Percentiles rank a stretch among this genome's conserved stretches.
Evolutionary conservation across 2,113 vertebrate species (phyloP).

Genomic region (Ariopsis seemanni): DNA sequence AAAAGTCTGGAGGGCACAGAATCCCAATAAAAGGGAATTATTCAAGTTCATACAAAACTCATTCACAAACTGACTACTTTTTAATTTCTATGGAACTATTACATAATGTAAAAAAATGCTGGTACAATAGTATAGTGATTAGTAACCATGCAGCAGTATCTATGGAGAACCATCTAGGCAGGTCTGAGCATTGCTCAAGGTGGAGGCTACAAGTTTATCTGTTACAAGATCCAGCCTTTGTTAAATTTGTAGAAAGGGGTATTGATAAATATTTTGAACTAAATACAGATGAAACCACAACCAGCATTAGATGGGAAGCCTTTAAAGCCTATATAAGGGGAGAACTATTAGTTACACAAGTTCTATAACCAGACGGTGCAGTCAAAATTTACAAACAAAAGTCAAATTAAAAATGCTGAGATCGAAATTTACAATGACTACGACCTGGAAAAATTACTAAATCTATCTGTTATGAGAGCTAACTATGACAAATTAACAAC

Average conservation of each 20-base stretch:
- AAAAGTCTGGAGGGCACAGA: constrained; percentile 3
- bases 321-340: not conserved
- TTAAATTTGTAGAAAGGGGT: not conserved
- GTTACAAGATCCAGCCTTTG: not conserved
- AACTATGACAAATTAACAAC: not conserved
- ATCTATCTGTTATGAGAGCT: no score
- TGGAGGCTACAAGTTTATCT: not conserved
- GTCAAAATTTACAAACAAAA: not conserved
- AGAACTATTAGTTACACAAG: not conserved
- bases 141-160: constrained; percentile 36
- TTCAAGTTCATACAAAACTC: constrained; percentile 1
- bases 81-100: not conserved
- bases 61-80: not conserved
- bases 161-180: not conserved
- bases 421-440: not conserved
- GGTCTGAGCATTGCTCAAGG: not conserved
- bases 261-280: not conserved
- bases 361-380: not conserved
- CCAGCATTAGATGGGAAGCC: not conserved
- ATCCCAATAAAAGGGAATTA: constrained; percentile 5
- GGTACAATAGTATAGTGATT: constrained; percentile 27
- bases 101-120: not conserved
- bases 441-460: no score
- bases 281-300: not conserved
- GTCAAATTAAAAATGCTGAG: not conserved